Base-by-base conservation (phyloP, 2,797 vertebrate species). In the Perodicticus potto region DNA sequence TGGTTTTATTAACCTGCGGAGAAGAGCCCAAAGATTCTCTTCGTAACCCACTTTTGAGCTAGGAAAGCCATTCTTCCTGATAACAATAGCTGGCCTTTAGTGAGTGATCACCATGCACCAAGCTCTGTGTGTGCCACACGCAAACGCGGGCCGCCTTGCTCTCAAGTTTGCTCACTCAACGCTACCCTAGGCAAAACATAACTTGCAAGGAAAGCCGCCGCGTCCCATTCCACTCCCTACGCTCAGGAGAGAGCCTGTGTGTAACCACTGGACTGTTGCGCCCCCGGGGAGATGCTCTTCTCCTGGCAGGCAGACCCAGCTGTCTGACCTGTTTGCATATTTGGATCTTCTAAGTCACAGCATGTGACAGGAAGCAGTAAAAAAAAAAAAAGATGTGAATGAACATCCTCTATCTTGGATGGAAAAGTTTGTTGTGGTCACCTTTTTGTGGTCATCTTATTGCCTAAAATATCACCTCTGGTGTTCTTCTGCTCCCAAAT, bases 1-100 rank as follows among this genome's bases (percentile, higher is more conserved):
- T 55, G 69, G 78, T 89, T 55, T 95, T 94, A 86, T 80, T 92
- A 82, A 91, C 93, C 94, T 96, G 83, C 76, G 74, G 85, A 96
- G 76, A 95, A 84, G 83, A 93, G 86, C 23, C 88, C 57, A 14
- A 70, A 63, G 93, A 93, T 53, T 92, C 65, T 86, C 74, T 96
- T 96, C 74, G 57, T 53, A 96, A 87, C 78, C 67, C 80, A 95
- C 81, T 93, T 93, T 82, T 85, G 91, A 96, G 91, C 61, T 80
- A 73, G 94, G 92, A 90, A 86, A 70, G 76, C 59, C 76, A 88
- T 90, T 87, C 70, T 80, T 93, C 37, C 53, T 45, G 32, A 29
- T 53, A 67, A 96, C 86, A 93, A 95, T 34, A 94, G 69, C 73
- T 80, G 77, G 57, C 29, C 73, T 95, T 96, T 82, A 37, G 0